Percentiles rank a stretch among this genome's conserved stretches.
Evolutionary conservation across 2,113 vertebrate species (phyloP).

Genomic region (Callopanchax toddi): DNA sequence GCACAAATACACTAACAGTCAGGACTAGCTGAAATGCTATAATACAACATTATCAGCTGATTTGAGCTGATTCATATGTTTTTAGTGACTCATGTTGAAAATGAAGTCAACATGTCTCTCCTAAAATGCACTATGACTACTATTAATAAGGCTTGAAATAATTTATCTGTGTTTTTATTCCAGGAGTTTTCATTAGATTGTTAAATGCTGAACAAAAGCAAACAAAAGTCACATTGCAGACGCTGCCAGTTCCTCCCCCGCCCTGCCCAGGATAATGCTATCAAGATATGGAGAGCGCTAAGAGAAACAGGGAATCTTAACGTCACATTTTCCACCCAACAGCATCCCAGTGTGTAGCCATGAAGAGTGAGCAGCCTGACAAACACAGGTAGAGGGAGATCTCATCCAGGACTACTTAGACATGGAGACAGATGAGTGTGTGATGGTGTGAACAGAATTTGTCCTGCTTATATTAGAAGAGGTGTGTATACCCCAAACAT

Average conservation of each 20-base stretch:
- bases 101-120: slow-evolving; percentile 2
- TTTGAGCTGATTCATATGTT: background rate
- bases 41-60: slow-evolving; percentile 1
- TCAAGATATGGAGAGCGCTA: slow-evolving; percentile 61
- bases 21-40: background rate
- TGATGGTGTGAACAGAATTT: no score
- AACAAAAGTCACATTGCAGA: slow-evolving; percentile 35
- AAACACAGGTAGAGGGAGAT: slow-evolving; percentile 74
- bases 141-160: slow-evolving; percentile 7
- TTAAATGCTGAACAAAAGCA: slow-evolving; percentile 42
- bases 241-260: slow-evolving; percentile 52
- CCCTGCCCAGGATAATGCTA: slow-evolving; percentile 63
- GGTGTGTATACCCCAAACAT: no score
- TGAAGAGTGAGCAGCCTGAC: slow-evolving; percentile 48
- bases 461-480: no score
- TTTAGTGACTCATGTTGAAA: background rate
- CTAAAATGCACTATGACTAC: background rate
- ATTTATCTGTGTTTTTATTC: slow-evolving; percentile 31
- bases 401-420: slow-evolving; percentile 56
- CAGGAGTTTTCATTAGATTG: slow-evolving; percentile 40
- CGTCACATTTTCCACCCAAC: slow-evolving; percentile 27
- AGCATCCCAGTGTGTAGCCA: slow-evolving; percentile 57
- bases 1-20: background rate
- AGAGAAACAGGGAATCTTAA: slow-evolving; percentile 53
- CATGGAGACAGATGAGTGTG: slow-evolving; percentile 54